A percentile compares a stretch with the other conserved stretches of the same genome.
phyloP scores from a whole-genome alignment of 2,888 invertebrate genomes.

The Aphidoletes aphidimyza region DNA sequence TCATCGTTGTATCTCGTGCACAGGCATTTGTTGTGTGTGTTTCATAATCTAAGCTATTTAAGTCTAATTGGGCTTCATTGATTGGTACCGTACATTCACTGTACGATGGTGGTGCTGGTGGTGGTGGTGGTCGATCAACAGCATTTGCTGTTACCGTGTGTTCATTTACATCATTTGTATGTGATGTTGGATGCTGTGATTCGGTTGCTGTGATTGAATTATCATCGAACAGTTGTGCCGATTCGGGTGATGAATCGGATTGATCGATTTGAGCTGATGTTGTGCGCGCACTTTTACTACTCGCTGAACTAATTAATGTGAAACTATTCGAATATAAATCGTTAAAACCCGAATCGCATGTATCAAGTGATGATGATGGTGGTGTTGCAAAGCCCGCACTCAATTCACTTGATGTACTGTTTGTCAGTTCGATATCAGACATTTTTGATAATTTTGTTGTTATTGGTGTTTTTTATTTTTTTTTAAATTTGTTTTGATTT shows the following conservation, averaged over 20 bases:
- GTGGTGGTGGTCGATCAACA: too few species aligned
- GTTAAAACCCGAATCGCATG: conserved; percentile 61
- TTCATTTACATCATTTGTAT: background rate
- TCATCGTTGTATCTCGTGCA: background rate
- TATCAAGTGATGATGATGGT: conserved; percentile 60
- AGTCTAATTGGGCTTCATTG: conserved; percentile 46
- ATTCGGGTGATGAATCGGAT: conserved; percentile 26
- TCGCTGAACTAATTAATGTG: conserved; percentile 31
- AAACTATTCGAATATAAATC: conserved; percentile 43
- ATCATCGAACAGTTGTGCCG: conserved; percentile 24
- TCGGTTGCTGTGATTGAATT: conserved; percentile 20
- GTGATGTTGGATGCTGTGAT: background rate
- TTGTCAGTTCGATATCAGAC: conserved; percentile 22
- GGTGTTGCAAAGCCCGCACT: conserved; percentile 54
- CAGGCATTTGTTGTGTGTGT: conserved; percentile 33
- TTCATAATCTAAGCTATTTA: conserved; percentile 44
- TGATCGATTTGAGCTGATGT: conserved; percentile 1
- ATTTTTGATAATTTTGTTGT: conserved; percentile 16
- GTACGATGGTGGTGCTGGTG: background rate
- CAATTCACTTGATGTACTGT: conserved; percentile 39
- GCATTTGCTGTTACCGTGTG: background rate
- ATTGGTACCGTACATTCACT: background rate
- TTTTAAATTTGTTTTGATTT: background rate
- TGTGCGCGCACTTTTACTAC: conserved; percentile 30
- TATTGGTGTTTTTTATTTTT: too few species aligned